Conservation (phyloP, 2,888 invertebrate species). For the Campoplex nolae region DNA sequence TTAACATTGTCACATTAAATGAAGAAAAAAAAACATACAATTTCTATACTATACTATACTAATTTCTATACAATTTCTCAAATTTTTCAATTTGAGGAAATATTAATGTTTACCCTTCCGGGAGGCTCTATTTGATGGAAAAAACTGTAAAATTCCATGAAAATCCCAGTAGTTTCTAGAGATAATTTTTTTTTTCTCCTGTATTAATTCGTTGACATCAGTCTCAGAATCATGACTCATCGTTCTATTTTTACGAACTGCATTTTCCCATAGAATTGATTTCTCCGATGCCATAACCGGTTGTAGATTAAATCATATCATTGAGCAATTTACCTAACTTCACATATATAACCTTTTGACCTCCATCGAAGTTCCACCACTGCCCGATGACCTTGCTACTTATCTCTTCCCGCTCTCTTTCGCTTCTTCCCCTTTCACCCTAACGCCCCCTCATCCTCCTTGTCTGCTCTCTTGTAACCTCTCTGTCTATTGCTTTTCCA, state of each 20-base stretch:
- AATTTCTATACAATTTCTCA: too few relatives aligned
- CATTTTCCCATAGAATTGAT: background rate
- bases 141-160: too few relatives aligned
- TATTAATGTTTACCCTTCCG: too few relatives aligned
- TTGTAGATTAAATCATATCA: background rate
- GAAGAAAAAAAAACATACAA: too few relatives aligned
- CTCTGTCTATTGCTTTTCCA: constrained; percentile 20
- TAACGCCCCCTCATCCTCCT: constrained; percentile 36
- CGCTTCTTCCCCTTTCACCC: constrained; percentile 31
- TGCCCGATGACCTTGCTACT: constrained; percentile 58
- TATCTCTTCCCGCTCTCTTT: constrained; percentile 30
- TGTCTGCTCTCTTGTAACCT: constrained; percentile 39
- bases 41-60: too few relatives aligned
- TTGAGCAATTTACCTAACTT: constrained; percentile 1
- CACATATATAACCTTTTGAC: constrained; percentile 41
- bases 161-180: too few relatives aligned
- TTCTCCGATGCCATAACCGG: background rate
- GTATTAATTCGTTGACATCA: too few relatives aligned
- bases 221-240: too few relatives aligned
- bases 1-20: too few relatives aligned
- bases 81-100: too few relatives aligned
- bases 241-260: background rate
- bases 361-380: constrained; percentile 41
- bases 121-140: too few relatives aligned
- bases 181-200: too few relatives aligned